phyloP scores from a whole-genome alignment of 2,888 invertebrate genomes.

The Tanytarsus gracilentus region DNA sequence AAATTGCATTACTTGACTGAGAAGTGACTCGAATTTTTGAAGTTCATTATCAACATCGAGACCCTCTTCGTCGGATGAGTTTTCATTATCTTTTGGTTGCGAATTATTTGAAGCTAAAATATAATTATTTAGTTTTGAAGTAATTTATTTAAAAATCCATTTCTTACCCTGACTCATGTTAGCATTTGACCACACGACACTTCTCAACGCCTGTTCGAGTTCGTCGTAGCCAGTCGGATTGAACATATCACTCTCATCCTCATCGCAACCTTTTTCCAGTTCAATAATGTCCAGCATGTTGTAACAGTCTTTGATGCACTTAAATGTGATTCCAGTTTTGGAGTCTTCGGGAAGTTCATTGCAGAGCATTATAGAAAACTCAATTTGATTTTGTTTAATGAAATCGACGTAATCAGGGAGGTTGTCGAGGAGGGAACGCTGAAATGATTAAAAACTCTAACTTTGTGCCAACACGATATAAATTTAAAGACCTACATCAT shows the following conservation, averaged over 20 bases:
- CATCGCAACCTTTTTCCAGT: slow-evolving; percentile 32
- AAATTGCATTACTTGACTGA: slow-evolving; percentile 34
- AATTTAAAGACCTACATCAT: slow-evolving; percentile 32
- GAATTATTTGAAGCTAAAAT: too few relatives aligned
- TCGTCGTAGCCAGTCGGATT: slow-evolving; percentile 35
- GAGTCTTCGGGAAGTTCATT: slow-evolving; percentile 33
- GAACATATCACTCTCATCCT: slow-evolving; percentile 31
- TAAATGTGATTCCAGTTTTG: slow-evolving; percentile 34
- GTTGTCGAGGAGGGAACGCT: slow-evolving; percentile 33
- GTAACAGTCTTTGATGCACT: slow-evolving; percentile 34
- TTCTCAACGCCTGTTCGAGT: slow-evolving; percentile 33
- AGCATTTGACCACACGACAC: slow-evolving; percentile 34
- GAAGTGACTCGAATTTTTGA: slow-evolving; percentile 33
- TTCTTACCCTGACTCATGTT: slow-evolving; percentile 20
- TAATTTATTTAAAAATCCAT: too few relatives aligned
- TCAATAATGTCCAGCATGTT: slow-evolving; percentile 34
- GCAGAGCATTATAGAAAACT: slow-evolving; percentile 34
- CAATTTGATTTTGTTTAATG: slow-evolving; percentile 33
- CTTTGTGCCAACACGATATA: neutral
- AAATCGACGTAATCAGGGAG: slow-evolving; percentile 34
- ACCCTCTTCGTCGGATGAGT: neutral
- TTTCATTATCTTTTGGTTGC: neutral
- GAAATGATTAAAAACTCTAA: slow-evolving; percentile 9
- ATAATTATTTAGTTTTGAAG: neutral
- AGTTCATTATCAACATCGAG: slow-evolving; percentile 18